phyloP scores from a whole-genome alignment of 2,113 vertebrate species.

The Psilopogon haemacephalus region DNA sequence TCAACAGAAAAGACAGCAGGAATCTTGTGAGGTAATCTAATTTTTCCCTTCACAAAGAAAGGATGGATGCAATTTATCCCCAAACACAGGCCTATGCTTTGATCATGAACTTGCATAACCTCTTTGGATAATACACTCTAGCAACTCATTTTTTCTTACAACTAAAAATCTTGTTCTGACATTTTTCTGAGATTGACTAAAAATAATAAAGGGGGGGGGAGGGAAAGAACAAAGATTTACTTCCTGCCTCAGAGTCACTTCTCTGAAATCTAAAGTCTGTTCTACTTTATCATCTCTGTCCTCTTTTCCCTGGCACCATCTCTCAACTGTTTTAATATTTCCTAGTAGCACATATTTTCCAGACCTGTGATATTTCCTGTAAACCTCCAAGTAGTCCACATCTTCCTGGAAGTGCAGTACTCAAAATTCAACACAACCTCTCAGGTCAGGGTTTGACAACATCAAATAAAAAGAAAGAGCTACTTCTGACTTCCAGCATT shows the following conservation, averaged over 20 bases:
- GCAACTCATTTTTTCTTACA: background rate
- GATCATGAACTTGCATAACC: background rate
- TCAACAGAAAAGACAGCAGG: background rate
- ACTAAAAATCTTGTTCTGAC: background rate
- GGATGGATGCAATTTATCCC: background rate
- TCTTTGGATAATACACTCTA: background rate
- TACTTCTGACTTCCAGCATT: background rate
- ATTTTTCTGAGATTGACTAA: background rate
- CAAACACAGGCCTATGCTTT: background rate
- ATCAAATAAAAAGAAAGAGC: background rate
- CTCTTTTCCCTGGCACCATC: background rate
- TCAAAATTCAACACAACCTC: background rate
- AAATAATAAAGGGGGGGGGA: background rate
- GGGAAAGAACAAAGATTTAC: background rate
- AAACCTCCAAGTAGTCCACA: background rate
- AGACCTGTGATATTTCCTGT: background rate
- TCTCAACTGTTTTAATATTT: background rate
- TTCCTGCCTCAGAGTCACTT: background rate
- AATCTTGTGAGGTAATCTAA: background rate
- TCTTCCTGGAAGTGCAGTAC: background rate
- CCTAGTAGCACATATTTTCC: background rate
- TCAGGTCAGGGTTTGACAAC: background rate
- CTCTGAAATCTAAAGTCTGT: background rate
- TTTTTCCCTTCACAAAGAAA: background rate
- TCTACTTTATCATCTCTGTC: background rate